Conservation (phyloP, 2,888 invertebrate genomes). For the Nemurella pictetii region DNA sequence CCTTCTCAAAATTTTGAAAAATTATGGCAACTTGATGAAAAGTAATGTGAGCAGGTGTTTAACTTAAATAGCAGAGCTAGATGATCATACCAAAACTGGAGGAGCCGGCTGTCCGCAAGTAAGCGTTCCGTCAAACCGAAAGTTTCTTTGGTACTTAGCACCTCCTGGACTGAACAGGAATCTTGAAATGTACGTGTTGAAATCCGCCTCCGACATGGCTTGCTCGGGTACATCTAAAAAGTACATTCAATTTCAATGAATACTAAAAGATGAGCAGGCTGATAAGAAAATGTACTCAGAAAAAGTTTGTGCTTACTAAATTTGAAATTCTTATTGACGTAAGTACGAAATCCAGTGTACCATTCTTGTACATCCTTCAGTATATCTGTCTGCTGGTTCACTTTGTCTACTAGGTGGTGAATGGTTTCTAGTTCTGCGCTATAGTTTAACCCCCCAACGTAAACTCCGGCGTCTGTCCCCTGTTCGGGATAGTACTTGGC, state of each 20-base stretch:
- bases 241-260: not conserved
- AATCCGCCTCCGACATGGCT: conserved; percentile 58
- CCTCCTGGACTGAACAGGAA: conserved; percentile 71
- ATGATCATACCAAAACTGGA: conserved; percentile 56
- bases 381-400: conserved; percentile 59
- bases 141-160: conserved; percentile 69
- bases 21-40: no score
- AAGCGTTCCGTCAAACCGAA: conserved; percentile 63
- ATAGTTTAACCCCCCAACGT: conserved; percentile 69
- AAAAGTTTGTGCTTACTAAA: conserved; percentile 53
- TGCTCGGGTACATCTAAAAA: conserved; percentile 45
- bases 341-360: conserved; percentile 67
- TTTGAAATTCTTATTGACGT: conserved; percentile 61
- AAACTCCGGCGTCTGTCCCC: conserved; percentile 65
- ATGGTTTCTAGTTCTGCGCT: conserved; percentile 63
- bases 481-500: conserved; percentile 66
- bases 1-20: no score
- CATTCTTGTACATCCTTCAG: conserved; percentile 62
- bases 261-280: conserved; percentile 35
- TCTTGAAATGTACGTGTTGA: conserved; percentile 65
- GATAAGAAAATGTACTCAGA: conserved; percentile 27
- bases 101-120: conserved; percentile 65
- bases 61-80: no score
- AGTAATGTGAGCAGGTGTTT: no score
- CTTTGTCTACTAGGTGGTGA: conserved; percentile 56